Base-by-base conservation (phyloP, 2,888 invertebrate species). In the Lepidocyrtinus sp. region DNA sequence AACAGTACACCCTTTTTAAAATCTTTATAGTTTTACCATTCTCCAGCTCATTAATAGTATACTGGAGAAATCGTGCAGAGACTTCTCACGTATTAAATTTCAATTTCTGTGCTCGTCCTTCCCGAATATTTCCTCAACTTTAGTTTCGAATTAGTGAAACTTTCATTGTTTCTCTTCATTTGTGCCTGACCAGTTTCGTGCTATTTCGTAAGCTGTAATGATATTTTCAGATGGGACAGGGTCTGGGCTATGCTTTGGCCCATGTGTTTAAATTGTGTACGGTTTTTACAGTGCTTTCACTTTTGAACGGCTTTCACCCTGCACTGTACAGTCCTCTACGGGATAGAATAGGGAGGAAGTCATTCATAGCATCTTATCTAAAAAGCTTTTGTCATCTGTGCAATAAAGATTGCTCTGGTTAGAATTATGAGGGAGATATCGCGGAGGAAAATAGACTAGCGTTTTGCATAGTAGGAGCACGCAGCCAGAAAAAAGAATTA, bases 11-110 rank as follows among this genome's bases (percentile, higher is more conserved):
- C n/a, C n/a, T n/a, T n/a, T n/a, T n/a, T n/a, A n/a, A n/a, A n/a
- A n/a, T n/a, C n/a, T n/a, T n/a, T n/a, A n/a, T n/a, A n/a, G n/a
- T n/a, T n/a, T n/a, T n/a, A n/a, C n/a, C n/a, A n/a, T n/a, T n/a
- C n/a, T n/a, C n/a, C n/a, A 61, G 70, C 77, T 77, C 77, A 77
- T 77, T 77, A 77, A 77, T 77, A 77, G 71, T 77, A 71, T 36
- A 77, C 71, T 45, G 64, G 67, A 65, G 71, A 71, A 71, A 77
- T n/a, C n/a, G 71, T 65, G 71, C 71, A 36, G 65, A 70, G 77
- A 77, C 59, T 71, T 77, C 70, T 70, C 70, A 76, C 64, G 77
- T 77, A 77, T 77, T 77, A 77, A 77, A 77, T 77, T 77, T 77
- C 77, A 77, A 77, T 77, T 76, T 77, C 71, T 71, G 45, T 71